These are phyloP conservation scores for Mus pahari DNA, from an alignment of 2,113 vertebrate species.

Conservation along the genomic window DNA sequence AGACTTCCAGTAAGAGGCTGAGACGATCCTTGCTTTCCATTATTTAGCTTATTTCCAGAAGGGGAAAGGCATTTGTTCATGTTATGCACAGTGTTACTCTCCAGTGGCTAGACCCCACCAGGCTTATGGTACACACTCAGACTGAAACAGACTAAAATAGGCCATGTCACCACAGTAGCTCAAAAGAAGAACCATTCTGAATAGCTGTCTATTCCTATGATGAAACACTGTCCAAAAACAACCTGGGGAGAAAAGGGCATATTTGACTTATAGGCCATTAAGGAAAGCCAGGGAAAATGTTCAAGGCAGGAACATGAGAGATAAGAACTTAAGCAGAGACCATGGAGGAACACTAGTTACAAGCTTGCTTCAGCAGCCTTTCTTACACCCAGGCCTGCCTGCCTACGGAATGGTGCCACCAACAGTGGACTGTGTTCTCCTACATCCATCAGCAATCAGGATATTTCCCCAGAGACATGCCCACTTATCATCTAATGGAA, in stretches of 20 bases:
- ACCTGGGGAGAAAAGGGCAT: not conserved
- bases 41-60: not conserved
- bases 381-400: not conserved
- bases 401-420: not conserved
- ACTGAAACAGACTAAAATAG: not conserved
- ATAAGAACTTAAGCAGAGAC: not conserved
- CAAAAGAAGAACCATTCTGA: not conserved
- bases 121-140: not conserved
- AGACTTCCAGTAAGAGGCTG: not conserved
- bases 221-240: not conserved
- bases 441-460: not conserved
- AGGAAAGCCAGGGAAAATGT: not conserved
- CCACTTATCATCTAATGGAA: not conserved
- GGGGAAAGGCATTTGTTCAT: not conserved
- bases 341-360: not conserved
- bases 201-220: not conserved
- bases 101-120: not conserved
- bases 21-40: not conserved
- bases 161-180: not conserved
- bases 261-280: not conserved
- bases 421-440: not conserved
- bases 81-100: not conserved
- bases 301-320: not conserved
- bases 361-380: not conserved
- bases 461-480: not conserved